A percentile compares a stretch with the other conserved stretches of the same genome.
Conservation (phyloP, 2,797 vertebrate species). For the Gambusia yucatana region DNA sequence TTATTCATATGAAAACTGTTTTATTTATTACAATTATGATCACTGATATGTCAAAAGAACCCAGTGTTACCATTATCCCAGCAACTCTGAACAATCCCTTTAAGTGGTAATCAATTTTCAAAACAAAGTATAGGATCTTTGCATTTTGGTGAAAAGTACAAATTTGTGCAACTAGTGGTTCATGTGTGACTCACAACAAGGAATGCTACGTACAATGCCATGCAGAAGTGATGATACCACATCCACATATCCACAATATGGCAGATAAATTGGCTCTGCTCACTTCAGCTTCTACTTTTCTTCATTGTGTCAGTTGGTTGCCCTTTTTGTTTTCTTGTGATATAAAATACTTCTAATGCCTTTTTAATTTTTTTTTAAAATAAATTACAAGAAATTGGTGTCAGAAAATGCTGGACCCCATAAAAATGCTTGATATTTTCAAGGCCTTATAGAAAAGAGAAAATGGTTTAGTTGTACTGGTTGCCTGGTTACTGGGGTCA, state of each 20-base stretch:
- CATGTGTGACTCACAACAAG: not conserved
- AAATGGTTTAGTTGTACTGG: conserved; percentile 61
- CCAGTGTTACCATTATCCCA: not conserved
- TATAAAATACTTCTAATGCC: not conserved
- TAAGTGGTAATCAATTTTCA: not conserved
- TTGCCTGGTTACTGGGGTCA: conserved; percentile 75
- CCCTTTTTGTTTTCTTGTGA: not conserved
- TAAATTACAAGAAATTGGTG: conserved; percentile 2
- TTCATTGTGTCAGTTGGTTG: not conserved
- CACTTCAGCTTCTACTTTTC: not conserved
- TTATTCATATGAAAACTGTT: not conserved
- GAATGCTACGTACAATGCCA: not conserved
- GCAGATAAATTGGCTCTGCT: conserved; percentile 4
- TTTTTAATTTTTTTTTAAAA: conserved; percentile 1
- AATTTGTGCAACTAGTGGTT: not conserved
- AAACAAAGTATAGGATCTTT: not conserved
- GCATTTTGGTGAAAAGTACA: not conserved
- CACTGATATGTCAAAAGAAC: not conserved
- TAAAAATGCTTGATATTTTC: conserved; percentile 51
- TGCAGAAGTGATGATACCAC: not conserved
- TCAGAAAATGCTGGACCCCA: conserved; percentile 33
- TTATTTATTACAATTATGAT: not conserved
- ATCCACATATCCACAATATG: not conserved
- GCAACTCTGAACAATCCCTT: not conserved
- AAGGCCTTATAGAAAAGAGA: conserved; percentile 48